Conservation (phyloP, 1,140 invertebrate species). For the Ooceraea biroi region DNA sequence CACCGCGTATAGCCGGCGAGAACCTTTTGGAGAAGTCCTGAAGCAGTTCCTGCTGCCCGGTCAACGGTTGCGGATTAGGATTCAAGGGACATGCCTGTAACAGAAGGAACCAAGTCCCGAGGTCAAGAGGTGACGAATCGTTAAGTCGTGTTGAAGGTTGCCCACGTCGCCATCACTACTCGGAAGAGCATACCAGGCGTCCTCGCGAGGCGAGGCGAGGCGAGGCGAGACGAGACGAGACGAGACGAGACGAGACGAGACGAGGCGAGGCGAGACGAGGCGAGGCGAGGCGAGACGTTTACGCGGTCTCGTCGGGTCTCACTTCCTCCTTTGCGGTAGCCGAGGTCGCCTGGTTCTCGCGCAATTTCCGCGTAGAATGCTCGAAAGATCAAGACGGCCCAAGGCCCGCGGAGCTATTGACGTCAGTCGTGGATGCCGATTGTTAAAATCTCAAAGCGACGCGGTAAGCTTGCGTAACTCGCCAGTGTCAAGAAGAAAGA, state of each 20-base stretch:
- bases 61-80: slow-evolving; percentile 94
- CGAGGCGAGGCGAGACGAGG: not conserved
- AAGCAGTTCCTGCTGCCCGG: slow-evolving; percentile 91
- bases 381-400: slow-evolving; percentile 57
- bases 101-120: slow-evolving; percentile 63
- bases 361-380: slow-evolving; percentile 69
- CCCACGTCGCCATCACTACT: slow-evolving; percentile 1
- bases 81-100: slow-evolving; percentile 97
- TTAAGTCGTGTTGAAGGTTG: slow-evolving; percentile 43
- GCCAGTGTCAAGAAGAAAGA: slow-evolving; percentile 28
- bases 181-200: slow-evolving; percentile 67
- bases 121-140: slow-evolving; percentile 56
- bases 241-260: not conserved
- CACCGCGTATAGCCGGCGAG: slow-evolving; percentile 97
- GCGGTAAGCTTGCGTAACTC: slow-evolving; percentile 35
- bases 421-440: slow-evolving; percentile 52
- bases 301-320: slow-evolving; percentile 29
- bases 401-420: slow-evolving; percentile 52
- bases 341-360: slow-evolving; percentile 74
- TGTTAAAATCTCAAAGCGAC: slow-evolving; percentile 18
- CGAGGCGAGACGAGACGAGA: not conserved
- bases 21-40: slow-evolving; percentile 97
- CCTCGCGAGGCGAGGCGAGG: slow-evolving; percentile 59
- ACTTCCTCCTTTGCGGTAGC: slow-evolving; percentile 56
- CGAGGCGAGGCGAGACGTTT: slow-evolving; percentile 13